Evolutionary conservation across 2,113 vertebrate genomes (phyloP), one percentile per base, ranked within the genome.

Genomic region (Tinamus guttatus): DNA sequence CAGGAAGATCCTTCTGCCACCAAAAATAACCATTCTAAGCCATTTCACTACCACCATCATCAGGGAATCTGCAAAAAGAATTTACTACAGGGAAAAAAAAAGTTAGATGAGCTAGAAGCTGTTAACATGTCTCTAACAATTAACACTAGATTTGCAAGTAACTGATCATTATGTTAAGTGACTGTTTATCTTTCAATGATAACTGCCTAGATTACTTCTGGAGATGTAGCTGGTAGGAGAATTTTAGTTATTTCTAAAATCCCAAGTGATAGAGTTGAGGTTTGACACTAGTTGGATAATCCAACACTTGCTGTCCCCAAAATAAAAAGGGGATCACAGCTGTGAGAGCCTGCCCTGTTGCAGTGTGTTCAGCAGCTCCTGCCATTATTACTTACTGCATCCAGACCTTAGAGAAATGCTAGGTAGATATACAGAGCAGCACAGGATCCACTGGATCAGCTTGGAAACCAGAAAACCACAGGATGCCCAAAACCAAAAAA

Each of bases 141-240:
- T 73, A 92, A 59, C 40, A 88, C 24, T 49, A 90, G 40, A 67
- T 36, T 43, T 92, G 41, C 58, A 85, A 51, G 28, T 63, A 93
- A 93, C 85, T 51, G 32, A 75, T 87, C 60, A 69, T 91, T 86
- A 89, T 21, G 13, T 60, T 87, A 93, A 93, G 34, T 74, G 75
- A 85, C 47, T 87, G 56, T 83, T 92, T 87, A 79, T 70, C 82
- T 96, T 95, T 74, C 78, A 87, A 49, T 64, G 69, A n/a, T 59
- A 90, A 85, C 84, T n/a, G 38, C 21, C 74, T 76, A 40, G 34
- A 65, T 36, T 52, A 70, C 36, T 70, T 70, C 71, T 68, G 60
- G 89, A 24, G 5, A 78, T 56, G 40, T 38, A 94, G 74, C 76
- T 83, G 62, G 47, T 52, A 71, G 75, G 41, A 32, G 69, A 92